Conservation (phyloP, 2,888 invertebrate species). For the Eurois occulta region DNA sequence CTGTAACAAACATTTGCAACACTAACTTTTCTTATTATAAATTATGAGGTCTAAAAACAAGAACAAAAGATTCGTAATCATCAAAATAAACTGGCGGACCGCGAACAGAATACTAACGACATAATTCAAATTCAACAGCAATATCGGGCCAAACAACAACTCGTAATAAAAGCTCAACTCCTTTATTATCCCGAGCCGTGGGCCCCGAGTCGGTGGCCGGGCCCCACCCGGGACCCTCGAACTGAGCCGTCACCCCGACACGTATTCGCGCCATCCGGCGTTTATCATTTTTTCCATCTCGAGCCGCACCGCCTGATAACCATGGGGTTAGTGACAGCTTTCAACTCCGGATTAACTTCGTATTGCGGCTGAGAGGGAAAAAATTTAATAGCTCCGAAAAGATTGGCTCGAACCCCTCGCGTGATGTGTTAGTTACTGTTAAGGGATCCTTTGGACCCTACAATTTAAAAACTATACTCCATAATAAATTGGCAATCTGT, state of each 20-base stretch:
- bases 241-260: slow-evolving; percentile 66
- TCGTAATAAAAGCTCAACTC: slow-evolving; percentile 69
- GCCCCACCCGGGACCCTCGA: slow-evolving; percentile 48
- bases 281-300: slow-evolving; percentile 85
- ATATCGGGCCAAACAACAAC: slow-evolving; percentile 69
- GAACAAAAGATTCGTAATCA: slow-evolving; percentile 66
- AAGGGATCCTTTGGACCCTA: slow-evolving; percentile 51
- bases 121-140: slow-evolving; percentile 69
- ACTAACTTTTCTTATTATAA: slow-evolving; percentile 49
- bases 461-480: slow-evolving; percentile 60
- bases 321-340: slow-evolving; percentile 84
- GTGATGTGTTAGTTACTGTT: slow-evolving; percentile 69
- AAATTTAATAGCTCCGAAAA: slow-evolving; percentile 84
- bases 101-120: slow-evolving; percentile 65
- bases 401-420: slow-evolving; percentile 74
- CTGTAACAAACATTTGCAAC: slow-evolving; percentile 30
- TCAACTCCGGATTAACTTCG: slow-evolving; percentile 85
- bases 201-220: slow-evolving; percentile 36
- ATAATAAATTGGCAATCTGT: slow-evolving; percentile 54
- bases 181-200: slow-evolving; percentile 65
- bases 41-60: slow-evolving; percentile 53
- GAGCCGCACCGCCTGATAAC: slow-evolving; percentile 72
- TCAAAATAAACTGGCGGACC: slow-evolving; percentile 64
- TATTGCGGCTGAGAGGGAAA: slow-evolving; percentile 78
- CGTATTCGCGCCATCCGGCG: slow-evolving; percentile 77